Evolutionary conservation across 1,140 invertebrate species (phyloP).

Genomic region (Drosophila pallidifrons): DNA sequence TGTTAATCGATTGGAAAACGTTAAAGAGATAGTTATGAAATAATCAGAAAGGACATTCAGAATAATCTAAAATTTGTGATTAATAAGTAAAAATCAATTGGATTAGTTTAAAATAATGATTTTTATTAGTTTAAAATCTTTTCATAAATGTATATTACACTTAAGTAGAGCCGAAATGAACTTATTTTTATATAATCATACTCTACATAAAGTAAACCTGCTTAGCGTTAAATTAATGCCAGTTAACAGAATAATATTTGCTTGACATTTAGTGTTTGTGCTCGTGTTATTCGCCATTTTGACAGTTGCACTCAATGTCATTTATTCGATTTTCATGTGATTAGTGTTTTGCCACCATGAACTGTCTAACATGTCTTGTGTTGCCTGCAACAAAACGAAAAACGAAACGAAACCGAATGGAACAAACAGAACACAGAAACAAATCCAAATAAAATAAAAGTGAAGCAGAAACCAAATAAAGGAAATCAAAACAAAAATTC

Average conservation of each 20-base stretch:
- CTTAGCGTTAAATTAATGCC: no score
- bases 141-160: no score
- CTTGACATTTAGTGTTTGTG: neutral
- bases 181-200: no score
- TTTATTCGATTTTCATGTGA: conserved; percentile 71
- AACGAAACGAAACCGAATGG: conserved; percentile 4
- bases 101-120: no score
- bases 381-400: conserved; percentile 18
- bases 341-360: conserved; percentile 52
- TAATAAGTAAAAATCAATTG: no score
- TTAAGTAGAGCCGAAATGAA: no score
- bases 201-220: no score
- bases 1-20: no score
- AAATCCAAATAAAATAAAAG: conserved; percentile 17
- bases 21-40: no score
- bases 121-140: no score
- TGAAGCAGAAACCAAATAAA: conserved; percentile 1
- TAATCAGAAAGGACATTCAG: no score
- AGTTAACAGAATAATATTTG: neutral
- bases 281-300: conserved; percentile 39
- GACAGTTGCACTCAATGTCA: conserved; percentile 69
- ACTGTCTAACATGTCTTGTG: conserved; percentile 33
- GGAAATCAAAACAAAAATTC: conserved; percentile 29
- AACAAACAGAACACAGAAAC: neutral
- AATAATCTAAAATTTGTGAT: no score